Conservation (phyloP, 2,797 vertebrate genomes). For the Notolabrus celidotus region DNA sequence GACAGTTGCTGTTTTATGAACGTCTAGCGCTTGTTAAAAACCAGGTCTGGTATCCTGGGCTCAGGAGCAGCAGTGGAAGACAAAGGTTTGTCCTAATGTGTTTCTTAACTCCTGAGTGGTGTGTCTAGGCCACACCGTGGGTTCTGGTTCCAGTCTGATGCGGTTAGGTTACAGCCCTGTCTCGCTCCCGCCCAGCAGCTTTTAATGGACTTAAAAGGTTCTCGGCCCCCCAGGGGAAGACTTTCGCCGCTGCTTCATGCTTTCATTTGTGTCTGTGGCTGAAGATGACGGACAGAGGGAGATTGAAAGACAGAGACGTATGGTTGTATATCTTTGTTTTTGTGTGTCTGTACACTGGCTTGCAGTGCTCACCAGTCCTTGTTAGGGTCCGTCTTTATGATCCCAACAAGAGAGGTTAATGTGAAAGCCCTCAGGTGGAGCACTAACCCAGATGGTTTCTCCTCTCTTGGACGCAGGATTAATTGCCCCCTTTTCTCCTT, state of each 20-base stretch:
- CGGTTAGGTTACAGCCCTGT: constrained; percentile 74
- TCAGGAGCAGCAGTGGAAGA: constrained; percentile 55
- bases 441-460: constrained; percentile 77
- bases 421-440: constrained; percentile 77
- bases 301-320: constrained; percentile 6
- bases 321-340: constrained; percentile 20
- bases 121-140: constrained; percentile 61
- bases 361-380: constrained; percentile 67
- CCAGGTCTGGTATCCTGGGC: constrained; percentile 48
- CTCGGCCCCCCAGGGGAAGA: constrained; percentile 71
- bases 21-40: constrained; percentile 56
- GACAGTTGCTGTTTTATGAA: constrained; percentile 47
- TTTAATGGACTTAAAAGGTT: constrained; percentile 83
- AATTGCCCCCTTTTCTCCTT: constrained; percentile 62
- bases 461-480: constrained; percentile 68
- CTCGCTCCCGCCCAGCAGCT: constrained; percentile 70
- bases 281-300: neutral
- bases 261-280: constrained; percentile 33
- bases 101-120: constrained; percentile 64
- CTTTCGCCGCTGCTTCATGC: constrained; percentile 36
- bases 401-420: constrained; percentile 80
- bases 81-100: constrained; percentile 69
- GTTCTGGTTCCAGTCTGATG: constrained; percentile 76
- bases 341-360: constrained; percentile 69
- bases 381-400: constrained; percentile 77